A percentile compares a stretch with the other conserved stretches of the same genome.
Evolutionary conservation across 2,113 vertebrate genomes (phyloP).

Genomic region (Falcunculus frontatus): DNA sequence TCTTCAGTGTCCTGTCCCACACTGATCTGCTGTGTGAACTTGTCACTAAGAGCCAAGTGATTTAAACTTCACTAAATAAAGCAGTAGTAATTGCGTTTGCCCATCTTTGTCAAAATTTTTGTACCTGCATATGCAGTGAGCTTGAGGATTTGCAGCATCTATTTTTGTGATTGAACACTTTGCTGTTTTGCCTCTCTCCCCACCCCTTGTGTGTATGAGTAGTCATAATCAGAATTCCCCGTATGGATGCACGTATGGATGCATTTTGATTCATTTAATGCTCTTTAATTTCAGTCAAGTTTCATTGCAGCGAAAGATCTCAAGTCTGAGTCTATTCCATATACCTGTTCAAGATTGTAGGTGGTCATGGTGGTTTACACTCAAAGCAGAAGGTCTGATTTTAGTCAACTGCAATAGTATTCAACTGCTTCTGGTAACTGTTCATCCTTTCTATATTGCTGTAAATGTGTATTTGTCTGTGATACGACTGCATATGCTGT

Average conservation of each 20-base stretch:
- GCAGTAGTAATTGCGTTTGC: background rate
- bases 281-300: background rate
- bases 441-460: background rate
- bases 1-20: background rate
- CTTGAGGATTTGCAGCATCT: background rate
- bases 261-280: background rate
- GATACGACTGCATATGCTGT: constrained; percentile 18
- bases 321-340: background rate
- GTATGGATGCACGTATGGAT: background rate
- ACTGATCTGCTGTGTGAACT: background rate
- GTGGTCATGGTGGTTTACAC: background rate
- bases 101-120: background rate
- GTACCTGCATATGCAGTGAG: background rate
- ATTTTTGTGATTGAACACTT: background rate
- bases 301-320: background rate
- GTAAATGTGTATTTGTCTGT: background rate
- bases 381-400: background rate
- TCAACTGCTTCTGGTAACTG: background rate
- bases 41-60: background rate
- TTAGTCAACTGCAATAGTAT: background rate
- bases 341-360: background rate
- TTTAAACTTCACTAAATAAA: background rate
- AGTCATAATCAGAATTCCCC: background rate
- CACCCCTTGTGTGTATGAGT: background rate
- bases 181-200: background rate